Evolutionary conservation across 2,113 vertebrate genomes (phyloP).

Genomic region (Rhizomys pruinosus): DNA sequence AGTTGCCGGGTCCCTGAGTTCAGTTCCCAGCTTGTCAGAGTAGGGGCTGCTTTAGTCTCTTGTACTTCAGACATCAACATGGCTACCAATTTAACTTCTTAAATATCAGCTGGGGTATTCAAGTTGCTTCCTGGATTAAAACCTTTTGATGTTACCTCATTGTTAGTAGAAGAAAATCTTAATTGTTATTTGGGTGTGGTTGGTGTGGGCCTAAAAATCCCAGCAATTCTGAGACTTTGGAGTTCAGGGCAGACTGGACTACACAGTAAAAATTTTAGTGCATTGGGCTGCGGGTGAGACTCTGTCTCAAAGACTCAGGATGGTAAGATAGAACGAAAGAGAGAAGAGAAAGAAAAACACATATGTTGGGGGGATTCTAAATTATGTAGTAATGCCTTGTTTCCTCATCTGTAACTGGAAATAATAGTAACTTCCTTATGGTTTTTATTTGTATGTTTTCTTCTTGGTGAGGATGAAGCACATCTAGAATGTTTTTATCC

Average conservation of each 20-base stretch:
- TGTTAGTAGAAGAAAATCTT: constrained; percentile 14
- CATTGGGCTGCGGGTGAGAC: neutral
- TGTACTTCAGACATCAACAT: neutral
- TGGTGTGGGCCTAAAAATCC: neutral
- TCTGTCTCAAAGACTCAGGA: neutral
- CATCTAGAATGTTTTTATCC: neutral
- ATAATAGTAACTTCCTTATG: neutral
- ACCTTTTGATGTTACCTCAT: neutral
- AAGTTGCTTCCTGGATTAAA: neutral
- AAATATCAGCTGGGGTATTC: constrained; percentile 6
- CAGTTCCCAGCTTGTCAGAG: neutral
- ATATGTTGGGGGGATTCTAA: neutral
- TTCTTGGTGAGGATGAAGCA: constrained; percentile 7
- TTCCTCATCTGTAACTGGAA: neutral
- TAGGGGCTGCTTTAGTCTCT: neutral
- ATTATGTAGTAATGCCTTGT: neutral
- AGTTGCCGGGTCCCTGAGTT: no score
- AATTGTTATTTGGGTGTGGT: neutral
- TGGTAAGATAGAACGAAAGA: neutral
- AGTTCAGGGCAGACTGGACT: neutral
- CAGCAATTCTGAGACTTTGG: neutral
- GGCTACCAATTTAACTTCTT: neutral
- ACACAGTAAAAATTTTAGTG: neutral
- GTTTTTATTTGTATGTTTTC: neutral
- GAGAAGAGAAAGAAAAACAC: neutral